Evolutionary conservation across 2,113 vertebrate genomes (phyloP).

Genomic region (Rhea pennata): DNA sequence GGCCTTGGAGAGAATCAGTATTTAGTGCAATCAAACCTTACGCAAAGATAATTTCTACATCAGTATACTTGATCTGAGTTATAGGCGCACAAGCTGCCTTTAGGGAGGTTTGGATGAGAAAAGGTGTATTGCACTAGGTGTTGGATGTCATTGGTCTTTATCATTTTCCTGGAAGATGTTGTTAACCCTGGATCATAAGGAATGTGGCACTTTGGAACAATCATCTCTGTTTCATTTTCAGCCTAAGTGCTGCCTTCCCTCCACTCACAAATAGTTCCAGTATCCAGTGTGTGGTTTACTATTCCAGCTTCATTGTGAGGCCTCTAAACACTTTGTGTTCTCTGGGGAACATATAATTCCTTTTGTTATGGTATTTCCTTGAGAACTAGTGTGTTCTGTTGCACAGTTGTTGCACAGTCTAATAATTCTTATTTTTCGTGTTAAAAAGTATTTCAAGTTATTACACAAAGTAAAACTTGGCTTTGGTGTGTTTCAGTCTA

Average conservation of each 20-base stretch:
- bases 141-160: not conserved
- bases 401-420: not conserved
- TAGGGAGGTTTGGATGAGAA: not conserved
- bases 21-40: not conserved
- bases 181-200: not conserved
- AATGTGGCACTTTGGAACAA: not conserved
- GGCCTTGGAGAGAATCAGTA: not conserved
- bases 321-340: fast-evolving
- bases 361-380: not conserved
- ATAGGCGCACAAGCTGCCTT: fast-evolving
- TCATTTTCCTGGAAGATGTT: not conserved
- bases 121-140: fast-evolving
- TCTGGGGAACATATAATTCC: not conserved
- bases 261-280: not conserved
- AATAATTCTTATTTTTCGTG: not conserved
- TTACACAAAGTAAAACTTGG: fast-evolving
- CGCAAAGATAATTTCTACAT: not conserved
- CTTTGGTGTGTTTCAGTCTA: not conserved
- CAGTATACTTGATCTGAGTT: fast-evolving
- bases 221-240: not conserved
- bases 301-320: not conserved
- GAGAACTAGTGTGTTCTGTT: not conserved
- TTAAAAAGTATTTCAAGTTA: not conserved
- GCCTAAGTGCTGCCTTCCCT: not conserved
- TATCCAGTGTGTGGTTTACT: not conserved